These are phyloP conservation scores for Psittacara wagleri DNA, from an alignment of 2,113 vertebrate species.

Conservation along the genomic window DNA sequence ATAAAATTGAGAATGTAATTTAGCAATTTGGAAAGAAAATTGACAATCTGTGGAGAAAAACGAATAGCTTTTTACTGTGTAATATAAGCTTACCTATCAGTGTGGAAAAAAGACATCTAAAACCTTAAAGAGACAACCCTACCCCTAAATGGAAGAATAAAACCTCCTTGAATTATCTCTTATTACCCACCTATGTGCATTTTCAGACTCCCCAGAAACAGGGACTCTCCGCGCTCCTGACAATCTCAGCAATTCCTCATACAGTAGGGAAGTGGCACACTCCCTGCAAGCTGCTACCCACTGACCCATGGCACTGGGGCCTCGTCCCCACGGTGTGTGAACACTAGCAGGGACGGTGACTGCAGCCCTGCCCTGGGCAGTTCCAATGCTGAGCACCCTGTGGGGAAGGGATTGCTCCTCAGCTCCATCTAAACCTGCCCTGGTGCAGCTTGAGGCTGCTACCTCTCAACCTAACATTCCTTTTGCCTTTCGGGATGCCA, in stretches of 20 bases:
- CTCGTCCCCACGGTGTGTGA: rapidly evolving
- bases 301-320: neutral
- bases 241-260: neutral
- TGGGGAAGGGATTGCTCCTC: neutral
- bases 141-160: slow-evolving; percentile 30
- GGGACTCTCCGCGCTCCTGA: neutral
- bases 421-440: neutral
- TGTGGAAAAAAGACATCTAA: neutral
- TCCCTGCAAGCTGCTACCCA: neutral
- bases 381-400: neutral
- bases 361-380: neutral
- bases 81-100: slow-evolving; percentile 15
- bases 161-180: slow-evolving; percentile 39
- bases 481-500: neutral
- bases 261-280: neutral
- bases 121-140: neutral
- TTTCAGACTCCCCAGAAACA: neutral
- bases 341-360: neutral
- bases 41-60: slow-evolving; percentile 58
- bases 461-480: neutral
- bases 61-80: slow-evolving; percentile 37
- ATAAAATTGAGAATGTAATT: slow-evolving; percentile 61
- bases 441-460: neutral
- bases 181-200: neutral
- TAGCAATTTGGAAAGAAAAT: slow-evolving; percentile 52